phyloP scores from a whole-genome alignment of 2,888 invertebrate species.

The Limnephilus marmoratus region DNA sequence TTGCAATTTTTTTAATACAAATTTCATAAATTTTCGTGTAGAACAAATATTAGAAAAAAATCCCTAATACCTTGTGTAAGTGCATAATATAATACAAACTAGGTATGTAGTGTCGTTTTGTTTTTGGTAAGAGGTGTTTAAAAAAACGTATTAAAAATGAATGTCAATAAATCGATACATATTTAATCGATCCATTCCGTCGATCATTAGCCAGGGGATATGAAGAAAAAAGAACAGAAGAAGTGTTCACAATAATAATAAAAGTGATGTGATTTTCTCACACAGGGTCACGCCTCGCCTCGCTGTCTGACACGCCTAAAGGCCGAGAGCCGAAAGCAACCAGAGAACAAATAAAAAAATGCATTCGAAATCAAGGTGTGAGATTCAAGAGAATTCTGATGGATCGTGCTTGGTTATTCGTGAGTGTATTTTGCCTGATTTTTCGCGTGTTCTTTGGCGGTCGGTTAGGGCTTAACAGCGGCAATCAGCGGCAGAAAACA shows the following conservation, averaged over 20 bases:
- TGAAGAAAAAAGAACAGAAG: conserved; percentile 24
- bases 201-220: conserved; percentile 30
- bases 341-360: neutral
- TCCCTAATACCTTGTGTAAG: no score
- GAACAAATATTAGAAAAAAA: no score
- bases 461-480: conserved; percentile 39
- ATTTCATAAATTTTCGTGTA: no score
- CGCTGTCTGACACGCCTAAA: conserved; percentile 49
- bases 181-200: conserved; percentile 20
- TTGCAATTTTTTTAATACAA: no score
- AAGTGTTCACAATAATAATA: conserved; percentile 38
- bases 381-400: neutral
- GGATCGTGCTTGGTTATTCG: conserved; percentile 10
- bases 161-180: neutral
- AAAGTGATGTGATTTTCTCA: conserved; percentile 52
- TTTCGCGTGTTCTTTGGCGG: conserved; percentile 6
- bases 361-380: neutral
- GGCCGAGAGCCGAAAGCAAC: conserved; percentile 7
- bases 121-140: neutral
- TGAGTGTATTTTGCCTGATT: neutral
- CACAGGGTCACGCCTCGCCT: conserved; percentile 47
- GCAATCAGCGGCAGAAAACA: conserved; percentile 67
- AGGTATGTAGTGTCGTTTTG: no score
- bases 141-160: neutral
- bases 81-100: no score